Evolutionary conservation across 2,113 vertebrate genomes (phyloP).

Genomic region (Forbesichthys papilliferus): DNA sequence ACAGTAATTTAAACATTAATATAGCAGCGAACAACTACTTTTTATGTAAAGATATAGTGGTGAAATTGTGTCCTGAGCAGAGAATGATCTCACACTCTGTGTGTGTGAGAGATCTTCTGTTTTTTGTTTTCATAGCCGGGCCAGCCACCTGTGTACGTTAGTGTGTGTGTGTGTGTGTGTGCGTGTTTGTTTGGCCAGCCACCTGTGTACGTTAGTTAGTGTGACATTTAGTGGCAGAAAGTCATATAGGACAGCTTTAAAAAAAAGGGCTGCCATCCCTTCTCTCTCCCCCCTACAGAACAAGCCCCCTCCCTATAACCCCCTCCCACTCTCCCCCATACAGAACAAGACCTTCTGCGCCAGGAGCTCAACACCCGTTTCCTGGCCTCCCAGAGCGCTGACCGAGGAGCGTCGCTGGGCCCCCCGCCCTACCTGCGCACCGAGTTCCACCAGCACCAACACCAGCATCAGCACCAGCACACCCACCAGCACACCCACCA

Average conservation of each 20-base stretch:
- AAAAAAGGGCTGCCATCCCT: neutral
- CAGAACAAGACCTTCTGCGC: conserved; percentile 96
- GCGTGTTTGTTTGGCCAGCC: too few species aligned
- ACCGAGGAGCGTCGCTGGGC: conserved; percentile 93
- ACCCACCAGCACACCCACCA: conserved; percentile 99
- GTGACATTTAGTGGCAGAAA: neutral
- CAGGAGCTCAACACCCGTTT: conserved; percentile 98
- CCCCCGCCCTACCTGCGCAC: conserved; percentile 96
- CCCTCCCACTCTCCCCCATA: conserved; percentile 38
- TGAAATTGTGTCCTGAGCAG: too few species aligned
- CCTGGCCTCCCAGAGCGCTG: conserved; percentile 94
- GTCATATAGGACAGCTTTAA: neutral
- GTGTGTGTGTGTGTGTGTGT: too few species aligned
- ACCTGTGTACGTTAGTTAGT: too few species aligned
- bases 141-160: too few species aligned
- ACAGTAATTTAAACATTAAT: too few species aligned
- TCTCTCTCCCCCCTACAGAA: neutral
- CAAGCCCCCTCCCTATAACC: neutral
- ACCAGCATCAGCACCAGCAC: conserved; percentile 93
- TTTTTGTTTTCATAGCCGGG: too few species aligned
- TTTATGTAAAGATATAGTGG: too few species aligned
- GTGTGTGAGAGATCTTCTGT: too few species aligned
- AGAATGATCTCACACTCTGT: too few species aligned
- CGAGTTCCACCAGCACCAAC: conserved; percentile 98
- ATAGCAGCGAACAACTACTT: too few species aligned